Evolutionary conservation across 1,140 invertebrate genomes (phyloP), one percentile per base, ranked within the genome.

Genomic region (Orius laevigatus): DNA sequence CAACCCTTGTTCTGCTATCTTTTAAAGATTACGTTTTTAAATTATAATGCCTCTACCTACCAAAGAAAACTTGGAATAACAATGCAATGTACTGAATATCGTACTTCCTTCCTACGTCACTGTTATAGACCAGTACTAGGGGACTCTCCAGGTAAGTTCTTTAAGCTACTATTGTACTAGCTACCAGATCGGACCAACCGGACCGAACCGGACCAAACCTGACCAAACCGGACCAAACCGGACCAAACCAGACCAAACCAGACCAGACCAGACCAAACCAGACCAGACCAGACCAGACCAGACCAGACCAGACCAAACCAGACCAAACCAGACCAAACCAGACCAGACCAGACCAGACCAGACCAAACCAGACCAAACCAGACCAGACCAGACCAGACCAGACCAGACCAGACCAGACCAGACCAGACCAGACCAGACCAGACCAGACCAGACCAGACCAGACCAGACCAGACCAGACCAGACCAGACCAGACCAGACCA

Each of bases 311-410:
- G 32, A 38, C 46, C 46, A 14, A 14, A 38, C 46, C 46, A 47
- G 32, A 38, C 46, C 46, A 34, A 15, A 38, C 46, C 46, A 40
- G 32, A 38, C 46, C 46, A 34, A 15, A 38, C 46, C 46, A 47
- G 32, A 38, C 46, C 46, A 34, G 15, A 38, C 46, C 46, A 47
- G 32, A 38, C 46, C 46, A 34, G 15, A 38, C 46, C 46, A 47
- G 32, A 38, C 46, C 46, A 14, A 38, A 38, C 46, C 46, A 47
- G 32, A 38, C 46, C 46, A 34, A 15, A 38, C 46, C 46, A 47
- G 32, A 38, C 46, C 46, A 34, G 15, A 38, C 46, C 46, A 40
- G 46, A 11, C 46, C 46, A 35, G 1, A 3, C 46, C 32, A 42
- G 25, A 12, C 46, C n/a, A 15, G 35, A 5, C 46, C 46, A 9